These are phyloP conservation scores for Stichopus chloronotus DNA, from an alignment of 35 echinoderm and acorn worm genomes.

Conservation along the genomic window DNA sequence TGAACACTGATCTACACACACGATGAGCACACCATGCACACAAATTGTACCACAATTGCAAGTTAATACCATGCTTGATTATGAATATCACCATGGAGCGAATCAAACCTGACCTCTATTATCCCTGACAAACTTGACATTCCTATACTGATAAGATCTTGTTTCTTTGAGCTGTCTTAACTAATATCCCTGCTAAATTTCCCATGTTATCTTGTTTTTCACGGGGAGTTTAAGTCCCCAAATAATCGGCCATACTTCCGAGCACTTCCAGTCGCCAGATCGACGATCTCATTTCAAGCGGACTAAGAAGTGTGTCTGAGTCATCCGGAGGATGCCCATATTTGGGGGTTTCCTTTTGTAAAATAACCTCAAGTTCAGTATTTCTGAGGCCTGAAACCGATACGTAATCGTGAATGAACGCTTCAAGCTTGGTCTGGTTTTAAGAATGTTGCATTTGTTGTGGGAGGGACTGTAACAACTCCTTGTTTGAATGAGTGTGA, in stretches of 20 bases:
- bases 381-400: not conserved
- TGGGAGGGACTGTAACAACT: too few species aligned
- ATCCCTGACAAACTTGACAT: not conserved
- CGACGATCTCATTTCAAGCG: not conserved
- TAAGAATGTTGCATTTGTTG: not conserved
- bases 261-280: not conserved
- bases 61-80: not conserved
- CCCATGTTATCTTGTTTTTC: not conserved
- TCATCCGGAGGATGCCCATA: not conserved
- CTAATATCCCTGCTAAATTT: not conserved
- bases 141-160: not conserved
- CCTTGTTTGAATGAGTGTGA: too few species aligned
- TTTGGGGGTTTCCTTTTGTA: not conserved
- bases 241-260: not conserved
- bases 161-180: not conserved
- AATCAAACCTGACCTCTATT: not conserved
- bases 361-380: not conserved
- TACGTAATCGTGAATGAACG: conserved; percentile 1
- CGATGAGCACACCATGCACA: too few species aligned
- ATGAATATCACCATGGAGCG: not conserved
- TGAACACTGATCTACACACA: too few species aligned
- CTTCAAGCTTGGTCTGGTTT: not conserved
- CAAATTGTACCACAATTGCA: too few species aligned
- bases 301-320: not conserved
- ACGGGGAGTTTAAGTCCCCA: not conserved